phyloP scores from a whole-genome alignment of 2,113 vertebrate species.

The Verasper variegatus region DNA sequence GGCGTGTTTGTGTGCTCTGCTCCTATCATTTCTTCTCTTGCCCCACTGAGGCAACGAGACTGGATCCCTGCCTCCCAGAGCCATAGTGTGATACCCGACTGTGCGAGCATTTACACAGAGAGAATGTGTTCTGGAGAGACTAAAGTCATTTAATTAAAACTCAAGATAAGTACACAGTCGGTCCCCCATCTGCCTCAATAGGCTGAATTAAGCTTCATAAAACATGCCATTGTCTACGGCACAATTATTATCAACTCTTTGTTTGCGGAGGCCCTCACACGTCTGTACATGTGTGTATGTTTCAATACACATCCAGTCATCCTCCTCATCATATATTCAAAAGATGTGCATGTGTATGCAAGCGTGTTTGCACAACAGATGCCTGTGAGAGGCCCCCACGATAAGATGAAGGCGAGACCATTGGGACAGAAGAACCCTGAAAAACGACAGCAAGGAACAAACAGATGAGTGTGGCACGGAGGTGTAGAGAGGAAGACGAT shows the following conservation, averaged over 20 bases:
- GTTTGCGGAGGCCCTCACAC: conserved; percentile 59
- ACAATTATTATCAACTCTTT: conserved; percentile 66
- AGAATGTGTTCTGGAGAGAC: conserved; percentile 55
- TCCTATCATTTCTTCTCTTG: conserved; percentile 31
- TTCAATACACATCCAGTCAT: conserved; percentile 25
- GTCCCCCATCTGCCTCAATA: conserved; percentile 57
- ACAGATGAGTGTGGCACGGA: conserved; percentile 23
- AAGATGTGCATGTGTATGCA: conserved; percentile 42
- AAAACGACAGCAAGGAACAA: conserved; percentile 22
- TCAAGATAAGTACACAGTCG: conserved; percentile 62
- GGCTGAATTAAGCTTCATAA: conserved; percentile 57
- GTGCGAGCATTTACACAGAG: conserved; percentile 60
- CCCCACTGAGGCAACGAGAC: conserved; percentile 19
- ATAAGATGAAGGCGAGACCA: conserved; percentile 65
- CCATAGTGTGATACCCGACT: conserved; percentile 22
- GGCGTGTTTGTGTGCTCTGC: conserved; percentile 7
- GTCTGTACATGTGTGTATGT: conserved; percentile 10
- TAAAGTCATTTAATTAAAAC: conserved; percentile 78
- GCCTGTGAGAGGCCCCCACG: conserved; percentile 37
- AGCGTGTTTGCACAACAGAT: conserved; percentile 73
- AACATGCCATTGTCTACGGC: conserved; percentile 55
- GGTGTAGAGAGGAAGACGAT: conserved; percentile 39
- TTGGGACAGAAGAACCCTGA: conserved; percentile 41
- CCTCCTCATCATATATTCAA: conserved; percentile 64
- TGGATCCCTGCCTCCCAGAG: conserved; percentile 44